Conservation (phyloP, 1,140 invertebrate genomes). For the Archivesica marissinica region DNA sequence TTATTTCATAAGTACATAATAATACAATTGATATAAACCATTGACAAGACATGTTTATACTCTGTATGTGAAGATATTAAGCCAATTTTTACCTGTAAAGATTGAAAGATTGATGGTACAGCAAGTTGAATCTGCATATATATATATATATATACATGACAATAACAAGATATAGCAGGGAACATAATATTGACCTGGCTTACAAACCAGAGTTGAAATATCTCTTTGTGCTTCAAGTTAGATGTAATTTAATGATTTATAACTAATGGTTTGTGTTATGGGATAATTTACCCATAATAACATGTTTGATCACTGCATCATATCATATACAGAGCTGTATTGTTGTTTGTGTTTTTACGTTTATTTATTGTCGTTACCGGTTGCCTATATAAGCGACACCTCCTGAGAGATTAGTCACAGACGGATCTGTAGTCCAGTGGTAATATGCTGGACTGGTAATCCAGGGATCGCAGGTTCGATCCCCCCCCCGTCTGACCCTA, state of each 20-base stretch:
- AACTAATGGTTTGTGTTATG: not conserved
- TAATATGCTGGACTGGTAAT: too few species aligned
- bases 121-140: constrained; percentile 9
- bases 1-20: not conserved
- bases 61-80: too few species aligned
- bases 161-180: constrained; percentile 11
- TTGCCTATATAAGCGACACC: too few species aligned
- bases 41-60: constrained; percentile 20
- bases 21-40: constrained; percentile 8
- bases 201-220: not conserved
- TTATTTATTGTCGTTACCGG: too few species aligned
- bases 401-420: too few species aligned
- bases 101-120: constrained; percentile 4
- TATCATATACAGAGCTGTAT: too few species aligned
- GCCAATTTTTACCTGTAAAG: constrained; percentile 34
- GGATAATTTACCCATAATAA: constrained; percentile 10
- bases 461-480: too few species aligned
- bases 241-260: not conserved
- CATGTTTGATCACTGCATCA: constrained; percentile 6
- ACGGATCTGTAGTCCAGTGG: too few species aligned
- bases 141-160: constrained; percentile 8
- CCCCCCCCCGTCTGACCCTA: too few species aligned
- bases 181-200: constrained; percentile 4
- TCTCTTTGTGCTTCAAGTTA: not conserved
- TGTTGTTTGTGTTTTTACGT: constrained; percentile 13